phyloP scores from a whole-genome alignment of 2,113 vertebrate genomes.

The Saguinus imperator region DNA sequence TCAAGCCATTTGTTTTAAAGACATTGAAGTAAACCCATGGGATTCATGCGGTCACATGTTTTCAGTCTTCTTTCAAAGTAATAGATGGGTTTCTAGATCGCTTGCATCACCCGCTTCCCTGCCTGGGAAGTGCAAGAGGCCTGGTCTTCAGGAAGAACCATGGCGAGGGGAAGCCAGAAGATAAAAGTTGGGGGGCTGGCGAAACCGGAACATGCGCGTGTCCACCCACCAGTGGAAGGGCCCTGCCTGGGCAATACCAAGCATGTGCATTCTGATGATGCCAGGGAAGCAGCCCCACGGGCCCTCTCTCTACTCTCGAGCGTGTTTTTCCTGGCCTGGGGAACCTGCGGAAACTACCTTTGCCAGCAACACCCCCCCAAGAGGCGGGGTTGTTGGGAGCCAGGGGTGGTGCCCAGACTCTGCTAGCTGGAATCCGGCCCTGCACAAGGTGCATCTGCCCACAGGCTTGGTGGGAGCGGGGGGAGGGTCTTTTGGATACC shows the following conservation, averaged over 20 bases:
- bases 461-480: background rate
- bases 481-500: background rate
- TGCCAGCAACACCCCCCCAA: too few relatives aligned
- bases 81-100: background rate
- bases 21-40: constrained; percentile 44
- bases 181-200: background rate
- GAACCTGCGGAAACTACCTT: background rate
- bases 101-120: background rate
- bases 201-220: background rate
- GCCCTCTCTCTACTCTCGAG: background rate
- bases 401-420: too few relatives aligned
- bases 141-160: background rate
- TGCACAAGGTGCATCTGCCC: background rate
- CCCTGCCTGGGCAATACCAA: background rate
- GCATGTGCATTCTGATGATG: background rate
- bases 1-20: constrained; percentile 58
- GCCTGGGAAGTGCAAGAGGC: background rate
- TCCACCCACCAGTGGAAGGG: background rate
- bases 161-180: background rate
- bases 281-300: background rate
- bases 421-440: too few relatives aligned
- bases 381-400: background rate
- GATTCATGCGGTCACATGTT: background rate
- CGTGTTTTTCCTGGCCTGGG: background rate
- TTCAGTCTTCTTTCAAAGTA: constrained; percentile 29